Percentiles rank a stretch among this genome's conserved stretches.
Evolutionary conservation across 2,888 invertebrate species (phyloP).

Genomic region (Pyralis farinalis): DNA sequence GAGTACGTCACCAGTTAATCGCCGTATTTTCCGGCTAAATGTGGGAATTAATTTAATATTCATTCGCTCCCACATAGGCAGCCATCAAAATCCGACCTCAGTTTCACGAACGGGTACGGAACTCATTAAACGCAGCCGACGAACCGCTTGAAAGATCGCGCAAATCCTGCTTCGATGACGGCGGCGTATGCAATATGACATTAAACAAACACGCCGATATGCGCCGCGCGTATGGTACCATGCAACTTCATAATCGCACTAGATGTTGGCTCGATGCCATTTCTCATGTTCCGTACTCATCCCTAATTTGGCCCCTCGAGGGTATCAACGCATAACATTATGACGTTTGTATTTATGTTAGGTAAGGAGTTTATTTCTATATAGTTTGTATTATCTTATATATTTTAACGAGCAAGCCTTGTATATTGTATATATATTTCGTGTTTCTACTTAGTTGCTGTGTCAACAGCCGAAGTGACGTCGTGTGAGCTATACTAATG

Average conservation of each 20-base stretch:
- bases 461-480: no score
- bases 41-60: slow-evolving; percentile 57
- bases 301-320: no score
- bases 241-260: neutral
- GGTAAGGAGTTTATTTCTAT: no score
- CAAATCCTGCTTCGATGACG: neutral
- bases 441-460: no score
- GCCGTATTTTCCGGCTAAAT: slow-evolving; percentile 53
- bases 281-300: no score
- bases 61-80: slow-evolving; percentile 43
- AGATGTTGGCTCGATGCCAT: no score
- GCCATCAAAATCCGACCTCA: slow-evolving; percentile 42
- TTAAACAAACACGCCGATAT: neutral
- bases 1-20: slow-evolving; percentile 49
- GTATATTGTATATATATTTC: no score
- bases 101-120: slow-evolving; percentile 32
- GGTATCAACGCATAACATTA: no score
- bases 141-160: slow-evolving; percentile 1
- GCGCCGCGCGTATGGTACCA: neutral
- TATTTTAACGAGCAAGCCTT: no score
- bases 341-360: no score
- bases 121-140: slow-evolving; percentile 30
- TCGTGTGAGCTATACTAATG: no score
- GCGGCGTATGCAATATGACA: slow-evolving; percentile 1
- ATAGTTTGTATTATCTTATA: no score